Conservation (phyloP, 2,888 invertebrate genomes). For the Drosophila monieri region DNA sequence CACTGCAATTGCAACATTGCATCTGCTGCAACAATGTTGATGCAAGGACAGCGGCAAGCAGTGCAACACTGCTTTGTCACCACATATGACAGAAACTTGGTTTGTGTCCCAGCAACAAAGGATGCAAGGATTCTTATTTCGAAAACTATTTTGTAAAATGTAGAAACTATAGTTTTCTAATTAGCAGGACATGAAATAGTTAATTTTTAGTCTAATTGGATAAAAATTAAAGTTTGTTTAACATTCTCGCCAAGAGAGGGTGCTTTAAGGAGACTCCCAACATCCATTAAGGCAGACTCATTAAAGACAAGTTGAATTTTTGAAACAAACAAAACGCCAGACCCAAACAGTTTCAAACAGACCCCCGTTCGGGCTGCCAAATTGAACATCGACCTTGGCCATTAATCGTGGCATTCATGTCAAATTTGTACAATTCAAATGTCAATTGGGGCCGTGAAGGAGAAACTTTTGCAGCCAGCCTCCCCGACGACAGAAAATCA, state of each 20-base stretch:
- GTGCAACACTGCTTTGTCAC: slow-evolving; percentile 55
- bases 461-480: slow-evolving; percentile 55
- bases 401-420: slow-evolving; percentile 78
- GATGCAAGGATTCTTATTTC: slow-evolving; percentile 1
- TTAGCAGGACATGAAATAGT: background rate
- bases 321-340: slow-evolving; percentile 3
- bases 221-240: background rate
- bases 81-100: slow-evolving; percentile 37
- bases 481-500: slow-evolving; percentile 55
- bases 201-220: background rate
- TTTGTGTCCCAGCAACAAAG: slow-evolving; percentile 58
- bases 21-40: slow-evolving; percentile 18
- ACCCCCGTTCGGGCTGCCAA: slow-evolving; percentile 52
- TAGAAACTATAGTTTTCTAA: background rate
- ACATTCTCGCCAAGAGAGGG: slow-evolving; percentile 13
- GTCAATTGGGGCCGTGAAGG: slow-evolving; percentile 59
- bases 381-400: slow-evolving; percentile 78
- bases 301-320: slow-evolving; percentile 30
- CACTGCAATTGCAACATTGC: slow-evolving; percentile 32
- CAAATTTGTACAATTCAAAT: slow-evolving; percentile 77
- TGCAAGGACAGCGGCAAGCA: slow-evolving; percentile 52
- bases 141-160: slow-evolving; percentile 13
- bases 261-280: slow-evolving; percentile 13
- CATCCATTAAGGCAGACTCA: background rate
- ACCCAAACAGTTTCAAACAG: slow-evolving; percentile 3